Base-by-base conservation (phyloP, 2,888 invertebrate genomes). In the Panopea generosa region DNA sequence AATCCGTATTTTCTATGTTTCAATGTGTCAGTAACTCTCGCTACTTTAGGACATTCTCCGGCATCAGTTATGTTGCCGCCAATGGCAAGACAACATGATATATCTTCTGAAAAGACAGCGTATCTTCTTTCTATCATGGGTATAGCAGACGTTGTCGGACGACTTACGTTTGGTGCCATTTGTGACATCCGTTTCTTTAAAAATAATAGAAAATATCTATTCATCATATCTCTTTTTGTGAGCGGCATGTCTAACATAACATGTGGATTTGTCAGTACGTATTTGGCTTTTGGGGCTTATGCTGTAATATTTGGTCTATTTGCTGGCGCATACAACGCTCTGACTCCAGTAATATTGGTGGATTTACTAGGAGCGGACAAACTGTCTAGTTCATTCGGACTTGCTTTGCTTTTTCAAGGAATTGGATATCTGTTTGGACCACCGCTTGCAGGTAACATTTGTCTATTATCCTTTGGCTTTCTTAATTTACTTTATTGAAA, bases 151-250 rank as follows among this genome's bases (percentile, higher is more conserved):
- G 74, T 84, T 11, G 49, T 77, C 47, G 86, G 86, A 11, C 63
- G 86, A 24, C 63, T 86, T 6, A 74, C 78, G 18, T 81, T 82
- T 29, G 86, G 86, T n/a, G 82, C 79, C 77, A 65, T 86, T 29
- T 81, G 83, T 18, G 86, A 86, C 60, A 72, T 82, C 3, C 75
- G 62, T 43, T 63, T 76, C 1, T 52, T 86, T 3, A 6, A 27
- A 38, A 33, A 63, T 6, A 74, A 80, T 0, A 56, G 76, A 40
- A 52, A 73, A 16, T 77, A 71, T 38, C 22, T 59, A 18, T 75
- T 57, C 29, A 57, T 69, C 14, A 45, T 57, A 18, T 56, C 68
- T 14, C 47, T 75, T 45, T 75, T 69, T 26, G 53, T 69, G 2
- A 62, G 74, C 43, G 60, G 65, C 6, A 38, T 65, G 14, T 45